Evolutionary conservation across 1,140 invertebrate genomes (phyloP).

Genomic region (Spodoptera litura): DNA sequence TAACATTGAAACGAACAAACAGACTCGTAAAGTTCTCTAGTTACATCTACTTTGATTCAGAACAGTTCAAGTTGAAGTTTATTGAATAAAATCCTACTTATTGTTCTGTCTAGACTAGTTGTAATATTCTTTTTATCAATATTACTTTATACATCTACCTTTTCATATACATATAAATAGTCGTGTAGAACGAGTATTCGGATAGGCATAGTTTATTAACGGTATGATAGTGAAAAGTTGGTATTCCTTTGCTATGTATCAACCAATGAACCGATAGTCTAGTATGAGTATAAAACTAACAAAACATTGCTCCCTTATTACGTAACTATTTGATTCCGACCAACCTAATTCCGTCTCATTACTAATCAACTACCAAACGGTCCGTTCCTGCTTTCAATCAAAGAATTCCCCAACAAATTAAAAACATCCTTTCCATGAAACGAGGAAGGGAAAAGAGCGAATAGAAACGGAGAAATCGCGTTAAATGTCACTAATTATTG

Average conservation of each 20-base stretch:
- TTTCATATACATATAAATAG: no score
- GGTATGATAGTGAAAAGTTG: no score
- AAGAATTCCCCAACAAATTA: slow-evolving; percentile 17
- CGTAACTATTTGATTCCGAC: no score
- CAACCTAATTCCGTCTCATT: no score
- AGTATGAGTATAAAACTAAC: no score
- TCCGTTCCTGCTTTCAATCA: not conserved
- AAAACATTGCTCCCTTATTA: no score
- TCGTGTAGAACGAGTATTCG: no score
- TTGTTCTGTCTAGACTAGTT: not conserved
- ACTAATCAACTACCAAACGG: no score
- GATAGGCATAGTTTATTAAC: no score
- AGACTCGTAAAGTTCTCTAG: slow-evolving; percentile 24
- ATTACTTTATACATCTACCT: no score
- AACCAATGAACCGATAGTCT: no score
- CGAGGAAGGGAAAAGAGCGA: slow-evolving; percentile 8
- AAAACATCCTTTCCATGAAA: slow-evolving; percentile 32
- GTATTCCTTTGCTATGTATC: no score
- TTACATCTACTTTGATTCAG: not conserved
- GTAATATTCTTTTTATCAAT: not conserved
- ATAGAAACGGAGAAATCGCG: slow-evolving; percentile 5
- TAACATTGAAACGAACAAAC: slow-evolving; percentile 21
- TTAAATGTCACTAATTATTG: slow-evolving; percentile 45
- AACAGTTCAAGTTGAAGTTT: slow-evolving; percentile 11
- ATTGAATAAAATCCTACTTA: not conserved